Evolutionary conservation across 2,113 vertebrate genomes (phyloP).

Genomic region (Hydrolagus affinis): DNA sequence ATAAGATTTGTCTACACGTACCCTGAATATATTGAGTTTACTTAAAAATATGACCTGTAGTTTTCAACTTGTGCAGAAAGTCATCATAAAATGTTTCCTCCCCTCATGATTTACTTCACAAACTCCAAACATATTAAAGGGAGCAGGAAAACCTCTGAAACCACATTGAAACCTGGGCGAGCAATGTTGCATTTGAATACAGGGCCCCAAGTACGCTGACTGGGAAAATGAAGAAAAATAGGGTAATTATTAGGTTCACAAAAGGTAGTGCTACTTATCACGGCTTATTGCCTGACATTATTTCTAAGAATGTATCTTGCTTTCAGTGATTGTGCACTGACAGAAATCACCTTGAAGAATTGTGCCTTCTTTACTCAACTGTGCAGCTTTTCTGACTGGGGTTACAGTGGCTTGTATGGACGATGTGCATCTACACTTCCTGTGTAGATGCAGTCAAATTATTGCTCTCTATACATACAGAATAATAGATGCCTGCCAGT

Average conservation of each 20-base stretch:
- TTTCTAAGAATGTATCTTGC: neutral
- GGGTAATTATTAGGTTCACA: neutral
- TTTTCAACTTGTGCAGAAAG: neutral
- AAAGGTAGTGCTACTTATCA: conserved; percentile 7
- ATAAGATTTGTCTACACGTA: too few relatives aligned
- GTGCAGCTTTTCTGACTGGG: neutral
- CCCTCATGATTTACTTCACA: neutral
- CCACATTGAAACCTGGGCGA: neutral
- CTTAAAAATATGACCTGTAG: neutral
- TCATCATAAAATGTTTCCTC: neutral
- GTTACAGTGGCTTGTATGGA: neutral
- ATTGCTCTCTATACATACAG: neutral
- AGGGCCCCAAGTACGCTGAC: neutral
- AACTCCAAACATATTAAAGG: neutral
- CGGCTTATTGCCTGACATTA: neutral
- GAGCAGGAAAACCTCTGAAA: neutral
- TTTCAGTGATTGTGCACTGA: neutral
- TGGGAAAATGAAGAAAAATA: neutral
- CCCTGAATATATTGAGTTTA: too few relatives aligned
- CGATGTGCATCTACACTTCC: neutral
- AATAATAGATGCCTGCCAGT: neutral
- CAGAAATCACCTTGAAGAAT: conserved; percentile 13
- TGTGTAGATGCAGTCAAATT: neutral
- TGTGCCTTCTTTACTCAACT: conserved; percentile 9
- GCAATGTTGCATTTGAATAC: neutral